Conservation (phyloP, 1,140 invertebrate species). For the Aphaenogaster ashmeadi region DNA sequence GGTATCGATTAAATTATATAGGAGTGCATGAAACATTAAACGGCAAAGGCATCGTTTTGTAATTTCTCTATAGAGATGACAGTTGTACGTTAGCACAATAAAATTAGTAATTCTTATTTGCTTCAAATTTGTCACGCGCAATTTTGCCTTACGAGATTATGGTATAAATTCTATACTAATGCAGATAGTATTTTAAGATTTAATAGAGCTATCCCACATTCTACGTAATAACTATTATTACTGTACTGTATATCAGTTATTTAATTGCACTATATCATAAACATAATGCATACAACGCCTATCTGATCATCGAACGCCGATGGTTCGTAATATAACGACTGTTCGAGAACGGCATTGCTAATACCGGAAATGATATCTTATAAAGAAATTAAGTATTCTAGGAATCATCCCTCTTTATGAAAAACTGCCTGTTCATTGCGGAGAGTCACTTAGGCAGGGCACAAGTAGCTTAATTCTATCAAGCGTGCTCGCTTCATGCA, state of each 20-base stretch:
- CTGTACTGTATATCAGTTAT: not conserved
- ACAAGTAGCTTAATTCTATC: slow-evolving; percentile 86
- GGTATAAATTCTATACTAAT: slow-evolving; percentile 8
- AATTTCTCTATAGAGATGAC: not conserved
- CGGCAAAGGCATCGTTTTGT: not conserved
- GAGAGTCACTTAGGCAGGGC: slow-evolving; percentile 68
- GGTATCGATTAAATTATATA: slow-evolving; percentile 27
- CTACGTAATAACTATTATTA: not conserved
- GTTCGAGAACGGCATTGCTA: not conserved
- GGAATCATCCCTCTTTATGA: slow-evolving; percentile 20
- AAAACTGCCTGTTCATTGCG: slow-evolving; percentile 28
- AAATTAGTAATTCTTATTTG: slow-evolving; percentile 23
- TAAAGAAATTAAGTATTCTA: slow-evolving; percentile 34
- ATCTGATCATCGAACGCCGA: not conserved
- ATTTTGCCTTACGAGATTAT: not conserved
- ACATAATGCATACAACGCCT: not conserved
- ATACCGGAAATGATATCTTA: slow-evolving; percentile 16
- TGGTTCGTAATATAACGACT: not conserved
- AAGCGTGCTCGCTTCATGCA: slow-evolving; percentile 79
- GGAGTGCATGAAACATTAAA: not conserved
- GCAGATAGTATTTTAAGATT: not conserved
- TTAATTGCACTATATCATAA: not conserved
- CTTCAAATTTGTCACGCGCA: not conserved
- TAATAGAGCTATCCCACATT: slow-evolving; percentile 10
- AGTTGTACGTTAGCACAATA: not conserved